Evolutionary conservation across 1,140 invertebrate genomes (phyloP).

Genomic region (Orius insidiosus): DNA sequence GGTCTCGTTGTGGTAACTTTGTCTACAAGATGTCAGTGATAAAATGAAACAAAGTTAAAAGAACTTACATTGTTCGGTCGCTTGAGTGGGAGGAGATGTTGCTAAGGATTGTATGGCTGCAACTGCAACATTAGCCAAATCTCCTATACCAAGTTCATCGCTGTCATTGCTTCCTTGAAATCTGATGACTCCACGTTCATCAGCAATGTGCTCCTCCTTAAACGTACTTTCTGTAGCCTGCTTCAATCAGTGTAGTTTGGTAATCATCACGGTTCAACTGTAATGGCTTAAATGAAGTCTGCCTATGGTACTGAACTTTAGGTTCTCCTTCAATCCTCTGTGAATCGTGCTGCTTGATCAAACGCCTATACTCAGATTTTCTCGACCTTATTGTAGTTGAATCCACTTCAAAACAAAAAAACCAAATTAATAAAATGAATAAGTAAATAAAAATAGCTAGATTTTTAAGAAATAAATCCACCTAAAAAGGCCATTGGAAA

Average conservation of each 20-base stretch:
- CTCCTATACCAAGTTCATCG: constrained; percentile 12
- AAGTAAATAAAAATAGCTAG: too few relatives aligned
- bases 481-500: too few relatives aligned
- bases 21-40: constrained; percentile 5
- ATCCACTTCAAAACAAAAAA: background rate
- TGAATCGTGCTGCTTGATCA: constrained; percentile 1
- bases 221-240: constrained; percentile 9
- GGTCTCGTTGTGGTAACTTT: constrained; percentile 23
- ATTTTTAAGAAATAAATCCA: too few relatives aligned
- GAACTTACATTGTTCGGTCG: constrained; percentile 14
- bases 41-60: constrained; percentile 3
- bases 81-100: constrained; percentile 17
- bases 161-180: background rate
- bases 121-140: constrained; percentile 22
- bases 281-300: background rate
- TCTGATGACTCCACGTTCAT: background rate
- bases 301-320: constrained; percentile 5
- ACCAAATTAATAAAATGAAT: too few relatives aligned
- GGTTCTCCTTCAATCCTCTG: constrained; percentile 1
- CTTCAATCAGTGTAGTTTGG: background rate
- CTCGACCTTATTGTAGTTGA: constrained; percentile 1
- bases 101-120: constrained; percentile 23
- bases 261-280: constrained; percentile 1
- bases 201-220: constrained; percentile 3
- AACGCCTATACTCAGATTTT: constrained; percentile 3